Conservation (phyloP, 2,888 invertebrate genomes). For the Drosophila pseudotalamancana region DNA sequence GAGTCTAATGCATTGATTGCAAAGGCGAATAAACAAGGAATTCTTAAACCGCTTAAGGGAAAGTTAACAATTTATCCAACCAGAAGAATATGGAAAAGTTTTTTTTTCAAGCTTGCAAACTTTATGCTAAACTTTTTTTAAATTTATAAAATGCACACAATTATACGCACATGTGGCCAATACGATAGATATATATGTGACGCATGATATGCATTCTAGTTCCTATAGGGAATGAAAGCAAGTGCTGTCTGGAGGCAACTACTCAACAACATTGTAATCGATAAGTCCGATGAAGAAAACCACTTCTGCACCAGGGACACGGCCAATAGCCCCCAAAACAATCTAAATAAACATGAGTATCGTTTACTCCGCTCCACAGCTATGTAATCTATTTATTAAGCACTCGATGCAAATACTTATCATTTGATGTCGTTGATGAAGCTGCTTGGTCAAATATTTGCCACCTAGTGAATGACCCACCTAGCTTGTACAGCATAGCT, state of each 20-base stretch:
- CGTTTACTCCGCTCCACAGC: constrained; percentile 47
- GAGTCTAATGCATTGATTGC: constrained; percentile 35
- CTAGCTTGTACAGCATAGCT: constrained; percentile 3
- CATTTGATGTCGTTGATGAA: constrained; percentile 24
- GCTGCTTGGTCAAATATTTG: constrained; percentile 51
- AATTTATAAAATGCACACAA: constrained; percentile 39
- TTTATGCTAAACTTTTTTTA: constrained; percentile 74
- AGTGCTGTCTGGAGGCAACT: constrained; percentile 55
- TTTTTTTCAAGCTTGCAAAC: constrained; percentile 74
- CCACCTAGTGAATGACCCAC: constrained; percentile 23
- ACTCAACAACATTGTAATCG: constrained; percentile 59
- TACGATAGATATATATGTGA: constrained; percentile 4
- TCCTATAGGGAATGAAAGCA: constrained; percentile 61
- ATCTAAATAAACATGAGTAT: constrained; percentile 64
- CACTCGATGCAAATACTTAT: constrained; percentile 58
- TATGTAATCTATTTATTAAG: constrained; percentile 70
- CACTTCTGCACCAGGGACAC: no score
- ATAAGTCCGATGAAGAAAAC: constrained; percentile 60
- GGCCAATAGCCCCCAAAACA: neutral
- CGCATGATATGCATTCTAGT: constrained; percentile 61
- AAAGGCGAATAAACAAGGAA: constrained; percentile 76
- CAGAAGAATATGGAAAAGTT: no score
- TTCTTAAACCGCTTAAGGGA: constrained; percentile 58
- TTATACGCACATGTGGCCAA: neutral
- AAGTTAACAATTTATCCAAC: no score